Percentiles rank a stretch among this genome's conserved stretches.
These are phyloP conservation scores for Drosophila melanosoma DNA, from an alignment of 2,888 invertebrate species.

Conservation along the genomic window DNA sequence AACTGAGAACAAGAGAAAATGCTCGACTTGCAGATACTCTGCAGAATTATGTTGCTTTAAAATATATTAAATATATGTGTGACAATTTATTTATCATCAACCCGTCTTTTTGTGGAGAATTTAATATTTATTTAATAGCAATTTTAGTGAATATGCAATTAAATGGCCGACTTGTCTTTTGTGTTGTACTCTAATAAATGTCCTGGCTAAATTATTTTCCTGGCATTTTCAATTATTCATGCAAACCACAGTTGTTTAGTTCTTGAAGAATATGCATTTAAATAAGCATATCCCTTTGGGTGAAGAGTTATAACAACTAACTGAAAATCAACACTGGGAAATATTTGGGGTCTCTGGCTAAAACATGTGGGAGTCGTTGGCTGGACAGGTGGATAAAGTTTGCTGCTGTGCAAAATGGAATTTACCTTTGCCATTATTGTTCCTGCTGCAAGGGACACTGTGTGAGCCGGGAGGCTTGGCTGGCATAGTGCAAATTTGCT, in stretches of 20 bases:
- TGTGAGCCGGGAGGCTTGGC: not conserved
- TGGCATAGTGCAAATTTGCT: constrained; percentile 48
- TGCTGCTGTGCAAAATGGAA: constrained; percentile 47
- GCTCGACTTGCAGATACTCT: constrained; percentile 3
- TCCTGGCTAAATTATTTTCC: not conserved
- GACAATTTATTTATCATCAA: no score
- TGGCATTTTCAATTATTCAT: not conserved
- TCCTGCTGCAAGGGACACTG: not conserved
- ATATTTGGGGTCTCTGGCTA: constrained; percentile 11
- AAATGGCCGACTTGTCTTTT: accelerated
- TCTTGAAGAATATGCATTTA: not conserved
- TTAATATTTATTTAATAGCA: no score
- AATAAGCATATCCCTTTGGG: not conserved
- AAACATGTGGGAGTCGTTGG: constrained; percentile 36
- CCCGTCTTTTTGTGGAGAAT: no score
- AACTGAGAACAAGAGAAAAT: not conserved
- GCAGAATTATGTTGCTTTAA: not conserved
- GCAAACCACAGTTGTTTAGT: not conserved
- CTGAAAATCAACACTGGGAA: constrained; percentile 50
- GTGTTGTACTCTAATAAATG: no score
- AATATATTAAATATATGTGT: not conserved
- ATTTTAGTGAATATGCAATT: not conserved
- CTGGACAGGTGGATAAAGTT: constrained; percentile 61
- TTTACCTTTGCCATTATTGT: constrained; percentile 60
- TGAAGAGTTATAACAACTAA: constrained; percentile 28